Conservation (phyloP, 2,888 invertebrate species). For the Osedax fenrisi region DNA sequence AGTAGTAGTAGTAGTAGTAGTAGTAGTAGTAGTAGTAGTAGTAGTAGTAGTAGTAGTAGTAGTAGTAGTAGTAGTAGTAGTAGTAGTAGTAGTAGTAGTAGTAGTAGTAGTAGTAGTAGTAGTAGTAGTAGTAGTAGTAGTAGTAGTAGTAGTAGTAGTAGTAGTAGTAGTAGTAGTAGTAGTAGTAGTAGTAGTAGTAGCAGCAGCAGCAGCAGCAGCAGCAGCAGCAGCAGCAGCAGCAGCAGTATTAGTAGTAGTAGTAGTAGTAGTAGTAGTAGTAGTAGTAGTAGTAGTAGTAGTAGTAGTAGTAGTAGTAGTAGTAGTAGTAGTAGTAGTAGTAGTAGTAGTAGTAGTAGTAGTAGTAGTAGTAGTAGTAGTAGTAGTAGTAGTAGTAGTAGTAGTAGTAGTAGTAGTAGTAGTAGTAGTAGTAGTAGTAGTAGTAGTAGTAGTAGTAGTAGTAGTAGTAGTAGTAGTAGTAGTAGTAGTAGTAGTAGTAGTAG, state of each 20-base stretch:
- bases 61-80: slow-evolving; percentile 32
- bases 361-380: not conserved
- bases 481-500: not conserved
- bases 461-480: not conserved
- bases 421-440: not conserved
- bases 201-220: slow-evolving; percentile 33
- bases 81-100: slow-evolving; percentile 32
- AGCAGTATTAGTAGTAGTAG: slow-evolving; percentile 34
- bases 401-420: not conserved
- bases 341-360: not conserved
- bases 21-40: slow-evolving; percentile 27
- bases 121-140: slow-evolving; percentile 33
- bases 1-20: slow-evolving; percentile 25
- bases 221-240: slow-evolving; percentile 33
- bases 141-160: slow-evolving; percentile 33
- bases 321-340: slow-evolving; percentile 14
- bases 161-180: slow-evolving; percentile 30
- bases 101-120: slow-evolving; percentile 33
- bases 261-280: slow-evolving; percentile 34
- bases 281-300: slow-evolving; percentile 32
- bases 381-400: not conserved
- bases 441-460: not conserved
- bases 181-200: slow-evolving; percentile 34
- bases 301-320: slow-evolving; percentile 32
- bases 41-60: slow-evolving; percentile 28